A percentile compares a stretch with the other conserved stretches of the same genome.
These are phyloP conservation scores for Channallabes apus DNA, from an alignment of 2,797 vertebrate genomes.

Conservation along the genomic window DNA sequence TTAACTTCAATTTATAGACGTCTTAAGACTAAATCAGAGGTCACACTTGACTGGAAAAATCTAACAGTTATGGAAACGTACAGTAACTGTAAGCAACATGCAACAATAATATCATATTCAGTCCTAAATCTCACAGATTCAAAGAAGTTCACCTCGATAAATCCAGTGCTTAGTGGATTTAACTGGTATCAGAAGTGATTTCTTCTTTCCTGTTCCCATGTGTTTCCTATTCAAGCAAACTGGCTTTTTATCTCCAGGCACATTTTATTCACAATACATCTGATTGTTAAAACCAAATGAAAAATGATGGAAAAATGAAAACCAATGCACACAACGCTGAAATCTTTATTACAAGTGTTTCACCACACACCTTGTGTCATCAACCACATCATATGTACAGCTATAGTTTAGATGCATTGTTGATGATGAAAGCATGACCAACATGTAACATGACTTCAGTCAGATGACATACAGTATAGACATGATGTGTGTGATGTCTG, in stretches of 20 bases:
- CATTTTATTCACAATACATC: conserved; percentile 26
- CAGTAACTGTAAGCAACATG: background rate
- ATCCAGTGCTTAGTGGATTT: background rate
- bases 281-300: conserved; percentile 47
- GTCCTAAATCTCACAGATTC: background rate
- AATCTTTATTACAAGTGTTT: background rate
- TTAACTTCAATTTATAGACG: background rate
- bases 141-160: background rate
- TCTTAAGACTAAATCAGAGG: background rate
- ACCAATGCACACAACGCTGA: background rate
- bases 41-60: background rate
- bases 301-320: conserved; percentile 15
- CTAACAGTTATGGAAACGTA: background rate
- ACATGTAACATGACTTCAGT: background rate
- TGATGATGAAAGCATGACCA: conserved; percentile 12
- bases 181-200: conserved; percentile 1
- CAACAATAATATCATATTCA: too few species aligned
- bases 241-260: conserved; percentile 5
- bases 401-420: background rate
- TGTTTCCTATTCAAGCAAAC: conserved; percentile 19
- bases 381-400: background rate
- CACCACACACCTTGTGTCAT: background rate
- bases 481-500: background rate
- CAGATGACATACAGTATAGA: background rate
- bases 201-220: background rate